Base-by-base conservation (phyloP, 2,888 invertebrate genomes). In the Ganaspis brasiliensis region DNA sequence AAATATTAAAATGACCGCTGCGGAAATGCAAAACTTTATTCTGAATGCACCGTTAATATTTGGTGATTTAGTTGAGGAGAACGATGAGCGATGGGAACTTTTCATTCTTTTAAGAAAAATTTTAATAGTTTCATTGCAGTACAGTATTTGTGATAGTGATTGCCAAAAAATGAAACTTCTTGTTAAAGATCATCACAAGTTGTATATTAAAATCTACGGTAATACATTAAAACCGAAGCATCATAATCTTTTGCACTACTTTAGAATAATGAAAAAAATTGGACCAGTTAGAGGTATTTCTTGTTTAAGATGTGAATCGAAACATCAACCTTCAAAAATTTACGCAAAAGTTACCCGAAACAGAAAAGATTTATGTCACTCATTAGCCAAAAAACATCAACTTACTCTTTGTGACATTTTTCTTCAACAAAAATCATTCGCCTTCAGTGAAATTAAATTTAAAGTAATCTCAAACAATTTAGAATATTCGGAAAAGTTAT, bases 231-330 rank as follows among this genome's bases (percentile, higher is more conserved):
- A 74, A 72, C 78, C 81, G 1, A 84, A 84, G 72, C 84, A 84
- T 72, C 84, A 85, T 63, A 81, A 77, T 76, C 12, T 84, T 24
- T 12, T 67, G 8, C 85, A 85, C 72, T 85, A 84, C 76, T 74
- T 78, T 12, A 5, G 75, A 19, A 72, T 82, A 26, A 82, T 83
- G 26, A 49, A 55, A 24, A 45, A 76, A 24, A 78, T 81, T 76
- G 85, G 84, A 16, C 84, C 83, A 1, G 72, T 83, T 55, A 63
- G 67, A 21, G 45, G 77, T 57, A 57, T 78, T 14, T 85, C 83
- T 82, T 83, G 80, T 9, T 70, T 84, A 49, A 40, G 85, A 1
- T 84, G 79, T 77, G 84, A 85, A 79, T 74, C 78, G 9, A 82
- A 84, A n/a, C 83, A 85, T 72, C 73, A 61, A 35, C 77, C 75